Conservation (phyloP, 2,797 vertebrate species). For the Poeciliopsis paucimaculata region DNA sequence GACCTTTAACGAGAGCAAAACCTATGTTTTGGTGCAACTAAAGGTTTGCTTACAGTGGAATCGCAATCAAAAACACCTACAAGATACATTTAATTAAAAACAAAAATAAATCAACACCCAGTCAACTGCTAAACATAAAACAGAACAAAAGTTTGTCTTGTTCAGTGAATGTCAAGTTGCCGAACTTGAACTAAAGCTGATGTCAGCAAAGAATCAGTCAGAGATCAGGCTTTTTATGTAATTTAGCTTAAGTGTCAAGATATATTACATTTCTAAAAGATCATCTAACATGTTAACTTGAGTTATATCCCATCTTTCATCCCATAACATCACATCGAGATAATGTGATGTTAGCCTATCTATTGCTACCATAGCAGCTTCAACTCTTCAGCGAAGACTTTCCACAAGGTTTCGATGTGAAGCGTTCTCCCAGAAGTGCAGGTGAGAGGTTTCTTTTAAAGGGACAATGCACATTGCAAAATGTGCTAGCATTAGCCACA, state of each 20-base stretch:
- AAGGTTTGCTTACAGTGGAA: background rate
- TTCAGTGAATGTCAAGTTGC: background rate
- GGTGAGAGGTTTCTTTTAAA: background rate
- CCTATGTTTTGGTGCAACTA: background rate
- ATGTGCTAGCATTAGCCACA: too few relatives aligned
- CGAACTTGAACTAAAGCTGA: background rate
- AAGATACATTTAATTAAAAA: background rate
- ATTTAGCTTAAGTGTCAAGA: background rate
- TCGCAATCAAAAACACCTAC: background rate
- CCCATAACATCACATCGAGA: background rate
- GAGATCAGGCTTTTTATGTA: background rate
- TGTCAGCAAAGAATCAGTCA: background rate
- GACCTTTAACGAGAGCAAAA: background rate
- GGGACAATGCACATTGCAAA: too few relatives aligned
- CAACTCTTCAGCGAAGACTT: background rate
- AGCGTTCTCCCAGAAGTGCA: background rate
- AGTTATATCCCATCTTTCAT: background rate
- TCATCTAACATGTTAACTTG: background rate
- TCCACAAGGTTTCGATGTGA: background rate
- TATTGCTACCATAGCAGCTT: background rate
- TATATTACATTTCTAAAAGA: background rate
- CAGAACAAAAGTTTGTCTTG: background rate
- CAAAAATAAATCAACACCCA: background rate
- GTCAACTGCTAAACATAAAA: background rate
- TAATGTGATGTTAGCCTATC: background rate